These are phyloP conservation scores for Rhinichthys osculus DNA, from an alignment of 2,797 vertebrate genomes.

Conservation along the genomic window DNA sequence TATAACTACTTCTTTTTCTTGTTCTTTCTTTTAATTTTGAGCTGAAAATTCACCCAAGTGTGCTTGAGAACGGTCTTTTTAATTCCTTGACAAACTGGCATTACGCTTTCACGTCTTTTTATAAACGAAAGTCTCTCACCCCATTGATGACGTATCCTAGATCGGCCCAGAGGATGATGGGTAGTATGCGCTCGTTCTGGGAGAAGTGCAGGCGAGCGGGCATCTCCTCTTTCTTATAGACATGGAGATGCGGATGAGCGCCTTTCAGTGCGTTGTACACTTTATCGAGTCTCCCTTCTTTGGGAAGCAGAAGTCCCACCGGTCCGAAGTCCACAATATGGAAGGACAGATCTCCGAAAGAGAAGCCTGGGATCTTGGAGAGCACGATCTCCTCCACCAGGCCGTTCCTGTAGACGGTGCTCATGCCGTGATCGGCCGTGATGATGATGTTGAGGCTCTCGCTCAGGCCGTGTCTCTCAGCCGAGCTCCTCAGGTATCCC, in stretches of 20 bases:
- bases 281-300: slow-evolving; percentile 82
- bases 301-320: slow-evolving; percentile 85
- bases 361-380: slow-evolving; percentile 76
- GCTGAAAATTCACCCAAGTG: neutral
- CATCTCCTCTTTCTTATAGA: slow-evolving; percentile 89
- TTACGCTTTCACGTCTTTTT: neutral
- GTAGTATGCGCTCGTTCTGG: slow-evolving; percentile 81
- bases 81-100: neutral
- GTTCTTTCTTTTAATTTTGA: neutral
- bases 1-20: neutral
- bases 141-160: slow-evolving; percentile 89
- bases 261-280: slow-evolving; percentile 83
- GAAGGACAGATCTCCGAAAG: slow-evolving; percentile 84
- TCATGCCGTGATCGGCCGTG: slow-evolving; percentile 92
- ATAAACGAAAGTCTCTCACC: slow-evolving; percentile 76
- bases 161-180: slow-evolving; percentile 85
- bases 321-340: slow-evolving; percentile 91
- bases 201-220: slow-evolving; percentile 81
- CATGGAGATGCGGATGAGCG: slow-evolving; percentile 84
- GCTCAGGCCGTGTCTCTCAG: slow-evolving; percentile 64
- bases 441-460: slow-evolving; percentile 86
- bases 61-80: neutral
- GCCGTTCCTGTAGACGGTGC: slow-evolving; percentile 68
- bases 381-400: slow-evolving; percentile 78
- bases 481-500: slow-evolving; percentile 82